Base-by-base conservation (phyloP, 2,113 vertebrate genomes). In the Gopherus flavomarginatus region DNA sequence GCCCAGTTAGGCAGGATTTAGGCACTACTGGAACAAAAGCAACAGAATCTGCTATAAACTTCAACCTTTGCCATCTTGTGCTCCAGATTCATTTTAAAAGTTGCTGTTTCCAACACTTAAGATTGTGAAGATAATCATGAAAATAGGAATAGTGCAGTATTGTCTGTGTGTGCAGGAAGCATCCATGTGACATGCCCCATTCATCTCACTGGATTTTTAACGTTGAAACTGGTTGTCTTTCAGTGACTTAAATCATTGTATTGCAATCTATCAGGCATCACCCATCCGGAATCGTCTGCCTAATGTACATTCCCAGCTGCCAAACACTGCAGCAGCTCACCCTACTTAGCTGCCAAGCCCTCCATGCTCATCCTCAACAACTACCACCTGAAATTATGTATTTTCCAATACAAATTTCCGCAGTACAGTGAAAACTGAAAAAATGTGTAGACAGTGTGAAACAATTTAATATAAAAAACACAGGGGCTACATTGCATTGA, bases 341-440 rank as follows among this genome's bases (percentile, higher is more conserved):
- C 69, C 47, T 75, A 3, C 42, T 44, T 10, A 44, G 21, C 24
- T 89, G 86, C 69, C 47, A 86, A 42, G 62, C 49, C 81, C 92
- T 92, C 93, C 90, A 93, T 29, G 84, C 95, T 93, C 47, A 93
- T 72, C 83, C 94, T 92, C 87, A 89, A 92, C 95, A 96, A 52
- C 29, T 50, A 95, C 12, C 38, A 92, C 17, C 16, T n/a, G 16
- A 9, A 95, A 80, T 26, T 77, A 62, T 47, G 85, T 84, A 89
- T 17, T 13, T 56, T 62, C 90, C 93, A 96, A 94, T 97, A 90
- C 92, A 82, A 95, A 94, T 92, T 82, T 93, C 77, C 89, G 85
- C 91, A 93, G 94, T 89, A 95, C 90, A 96, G 86, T 92, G 93
- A 93, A 86, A 81, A 92, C 85, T 69, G 94, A 95, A 95, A 87